These are phyloP conservation scores for Chaetoderma sp. DNA, from an alignment of 2,888 invertebrate species.

Conservation along the genomic window DNA sequence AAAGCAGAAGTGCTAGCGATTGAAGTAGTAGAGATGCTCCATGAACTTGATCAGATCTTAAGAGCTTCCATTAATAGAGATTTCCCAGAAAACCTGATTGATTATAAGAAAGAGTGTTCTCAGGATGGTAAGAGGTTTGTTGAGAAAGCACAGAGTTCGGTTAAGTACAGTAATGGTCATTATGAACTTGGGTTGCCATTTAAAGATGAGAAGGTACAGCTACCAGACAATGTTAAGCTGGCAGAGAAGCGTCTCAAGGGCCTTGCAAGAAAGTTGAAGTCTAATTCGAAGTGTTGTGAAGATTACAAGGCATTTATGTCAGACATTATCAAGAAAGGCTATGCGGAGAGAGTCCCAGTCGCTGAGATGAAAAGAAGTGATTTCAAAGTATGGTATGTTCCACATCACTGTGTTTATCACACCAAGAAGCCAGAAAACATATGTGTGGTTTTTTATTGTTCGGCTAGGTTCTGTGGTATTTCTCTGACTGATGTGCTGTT, in stretches of 20 bases:
- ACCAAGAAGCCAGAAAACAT: slow-evolving; percentile 34
- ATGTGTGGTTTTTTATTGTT: slow-evolving; percentile 34
- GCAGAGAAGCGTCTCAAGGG: slow-evolving; percentile 8
- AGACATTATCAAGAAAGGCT: slow-evolving; percentile 16
- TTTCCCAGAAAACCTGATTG: too few species aligned
- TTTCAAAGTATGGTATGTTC: slow-evolving; percentile 30
- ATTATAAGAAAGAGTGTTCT: too few species aligned
- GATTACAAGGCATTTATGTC: slow-evolving; percentile 19
- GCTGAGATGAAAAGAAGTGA: background rate
- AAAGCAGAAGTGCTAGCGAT: too few species aligned
- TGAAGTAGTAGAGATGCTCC: too few species aligned
- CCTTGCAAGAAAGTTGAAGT: slow-evolving; percentile 11
- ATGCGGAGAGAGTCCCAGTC: slow-evolving; percentile 14
- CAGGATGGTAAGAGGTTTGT: too few species aligned
- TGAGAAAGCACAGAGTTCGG: too few species aligned
- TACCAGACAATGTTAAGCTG: too few species aligned
- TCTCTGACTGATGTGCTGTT: slow-evolving; percentile 33
- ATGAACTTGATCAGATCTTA: too few species aligned
- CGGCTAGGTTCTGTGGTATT: slow-evolving; percentile 29
- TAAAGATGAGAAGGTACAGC: too few species aligned
- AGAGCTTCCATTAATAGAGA: too few species aligned
- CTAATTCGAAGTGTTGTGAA: background rate
- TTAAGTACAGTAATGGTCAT: too few species aligned
- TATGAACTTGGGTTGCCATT: too few species aligned
- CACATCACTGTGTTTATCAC: slow-evolving; percentile 32